These are phyloP conservation scores for Lynx canadensis DNA, from an alignment of 2,113 vertebrate genomes.

Conservation along the genomic window DNA sequence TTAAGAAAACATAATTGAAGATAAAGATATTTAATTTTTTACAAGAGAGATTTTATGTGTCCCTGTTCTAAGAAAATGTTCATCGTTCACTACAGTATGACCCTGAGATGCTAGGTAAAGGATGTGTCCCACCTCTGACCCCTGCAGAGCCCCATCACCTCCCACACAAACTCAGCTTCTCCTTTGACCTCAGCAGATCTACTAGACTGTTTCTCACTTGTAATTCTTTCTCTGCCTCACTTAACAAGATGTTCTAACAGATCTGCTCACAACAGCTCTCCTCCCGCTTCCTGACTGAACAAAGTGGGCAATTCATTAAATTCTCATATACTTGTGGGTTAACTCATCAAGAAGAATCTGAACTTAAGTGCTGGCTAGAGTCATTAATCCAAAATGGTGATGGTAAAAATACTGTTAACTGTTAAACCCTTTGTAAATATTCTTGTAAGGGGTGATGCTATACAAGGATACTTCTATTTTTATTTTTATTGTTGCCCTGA, in stretches of 20 bases:
- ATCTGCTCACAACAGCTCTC: background rate
- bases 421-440: background rate
- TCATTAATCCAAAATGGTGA: background rate
- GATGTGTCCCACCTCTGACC: slow-evolving; percentile 29
- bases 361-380: background rate
- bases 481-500: background rate
- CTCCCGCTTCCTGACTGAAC: background rate
- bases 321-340: background rate
- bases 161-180: slow-evolving; percentile 60
- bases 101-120: background rate
- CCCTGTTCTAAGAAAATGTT: background rate
- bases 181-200: slow-evolving; percentile 65
- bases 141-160: background rate
- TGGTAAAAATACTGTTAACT: background rate
- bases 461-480: background rate
- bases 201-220: slow-evolving; percentile 68
- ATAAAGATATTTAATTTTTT: slow-evolving; percentile 5
- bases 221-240: slow-evolving; percentile 57
- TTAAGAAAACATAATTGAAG: slow-evolving; percentile 46
- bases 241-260: slow-evolving; percentile 60
- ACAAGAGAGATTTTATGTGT: background rate
- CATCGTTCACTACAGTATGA: background rate
- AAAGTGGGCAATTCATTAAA: slow-evolving; percentile 32
- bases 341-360: background rate
- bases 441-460: background rate